A percentile compares a stretch with the other conserved stretches of the same genome.
Conservation (phyloP, 64 coral and sea anemone genomes). For the Astreopora myriophthalma region DNA sequence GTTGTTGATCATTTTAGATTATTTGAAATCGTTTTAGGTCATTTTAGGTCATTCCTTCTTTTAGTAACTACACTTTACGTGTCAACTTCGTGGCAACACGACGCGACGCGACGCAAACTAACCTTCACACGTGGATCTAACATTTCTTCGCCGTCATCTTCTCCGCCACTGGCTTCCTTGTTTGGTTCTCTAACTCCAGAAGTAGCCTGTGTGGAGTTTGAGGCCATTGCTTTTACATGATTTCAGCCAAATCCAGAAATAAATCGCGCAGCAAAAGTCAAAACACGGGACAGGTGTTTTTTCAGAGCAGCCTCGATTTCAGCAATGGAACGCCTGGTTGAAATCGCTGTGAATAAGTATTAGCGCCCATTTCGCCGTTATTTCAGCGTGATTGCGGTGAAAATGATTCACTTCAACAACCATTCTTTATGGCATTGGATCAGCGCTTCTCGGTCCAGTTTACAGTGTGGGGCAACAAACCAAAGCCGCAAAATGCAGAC, state of each 20-base stretch:
- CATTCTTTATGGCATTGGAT: no score
- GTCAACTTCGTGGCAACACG: no score
- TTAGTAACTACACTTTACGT: no score
- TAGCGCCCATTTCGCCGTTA: background rate
- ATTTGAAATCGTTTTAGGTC: no score
- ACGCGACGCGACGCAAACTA: background rate
- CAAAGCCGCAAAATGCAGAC: background rate
- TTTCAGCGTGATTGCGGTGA: no score
- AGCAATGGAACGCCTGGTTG: background rate
- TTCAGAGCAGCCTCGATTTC: background rate
- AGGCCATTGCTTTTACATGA: background rate
- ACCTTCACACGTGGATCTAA: constrained; percentile 94
- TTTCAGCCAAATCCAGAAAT: no score
- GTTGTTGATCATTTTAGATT: no score
- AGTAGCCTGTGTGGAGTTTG: background rate
- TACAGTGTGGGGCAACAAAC: no score
- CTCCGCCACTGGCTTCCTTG: constrained; percentile 35
- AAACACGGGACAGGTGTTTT: background rate
- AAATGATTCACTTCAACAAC: no score
- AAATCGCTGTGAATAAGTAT: background rate
- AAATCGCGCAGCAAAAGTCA: background rate
- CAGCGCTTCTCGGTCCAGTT: no score
- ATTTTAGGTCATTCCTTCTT: no score
- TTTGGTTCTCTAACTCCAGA: background rate
- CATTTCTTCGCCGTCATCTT: constrained; percentile 75